Base-by-base conservation (phyloP, 1,140 invertebrate species). In the Drosophila melanica region DNA sequence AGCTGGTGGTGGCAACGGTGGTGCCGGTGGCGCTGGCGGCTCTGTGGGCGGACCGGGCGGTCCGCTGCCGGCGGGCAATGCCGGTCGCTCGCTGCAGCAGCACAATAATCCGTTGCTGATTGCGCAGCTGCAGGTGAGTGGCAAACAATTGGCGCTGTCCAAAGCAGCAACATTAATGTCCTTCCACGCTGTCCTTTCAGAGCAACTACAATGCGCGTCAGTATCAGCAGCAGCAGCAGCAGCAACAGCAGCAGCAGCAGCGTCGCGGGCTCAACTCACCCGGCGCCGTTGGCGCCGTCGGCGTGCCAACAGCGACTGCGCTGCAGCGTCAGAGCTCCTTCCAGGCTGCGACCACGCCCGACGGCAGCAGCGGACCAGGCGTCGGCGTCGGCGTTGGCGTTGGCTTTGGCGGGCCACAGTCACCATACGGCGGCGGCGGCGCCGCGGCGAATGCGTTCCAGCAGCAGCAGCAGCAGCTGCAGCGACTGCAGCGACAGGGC, bases 41-140 rank as follows among this genome's bases (percentile, higher is more conserved):
- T 57, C 41, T 16, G 67, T 23, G 10, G 73, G 67, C 4, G 85
- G 76, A 6, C 71, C 79, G 0, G 77, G 60, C 9, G 75, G 71
- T 7, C 72, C 74, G 11, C 44, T 81, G 66, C 66, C 69, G 2
- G 60, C 59, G 4, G 81, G 81, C 37, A 85, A 80, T 65, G 68
- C 84, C 37, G 72, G 65, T 33, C 69, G 82, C 59, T 84, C 90
- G 6, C 65, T 94, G 44, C 94, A 94, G 68, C 95, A 95, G 92
- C 95, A 96, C 91, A 96, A 96, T 92, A 96, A 96, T 92, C 95
- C 96, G 5, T 95, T 97, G 95, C 93, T 97, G 65, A 96, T 95
- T 92, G 95, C 95, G 67, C 95, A 96, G 91, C 92, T 96, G 64
- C 95, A 95, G 80, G 95, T 95, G 93, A 77, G 74, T 82, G 23